Evolutionary conservation across 2,888 invertebrate species (phyloP), one percentile per base, ranked within the genome.

Genomic region (Chironomus tentans): DNA sequence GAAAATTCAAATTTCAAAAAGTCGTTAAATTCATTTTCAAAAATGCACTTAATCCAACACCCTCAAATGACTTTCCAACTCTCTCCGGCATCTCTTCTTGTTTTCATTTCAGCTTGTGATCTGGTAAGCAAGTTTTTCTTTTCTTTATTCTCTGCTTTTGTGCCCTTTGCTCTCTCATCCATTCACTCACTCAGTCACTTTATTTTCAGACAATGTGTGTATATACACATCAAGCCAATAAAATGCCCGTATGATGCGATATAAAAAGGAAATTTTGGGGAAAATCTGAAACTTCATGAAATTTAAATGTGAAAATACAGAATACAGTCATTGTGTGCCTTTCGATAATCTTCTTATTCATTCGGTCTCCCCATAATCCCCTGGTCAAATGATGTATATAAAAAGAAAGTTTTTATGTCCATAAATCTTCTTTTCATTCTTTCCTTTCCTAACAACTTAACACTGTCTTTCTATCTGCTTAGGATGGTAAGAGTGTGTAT

Each of bases 241-340:
- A 56, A 56, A 56, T 56, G 56, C 15, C 56, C 56, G 18, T 56
- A 18, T 56, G 56, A 56, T 56, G 56, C n/a, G 56, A 56, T 18
- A 56, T 18, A 38, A 56, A 18, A 56, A 56, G 5, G n/a, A 18
- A 56, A 15, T 15, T 18, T n/a, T 18, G 18, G 38, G 38, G 56
- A 18, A 56, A 56, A 18, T 56, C 56, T 56, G 15, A 56, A 50
- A 46, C 72, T 72, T 72, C 72, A 62, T 72, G 62, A 72, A 72
- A 72, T 72, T 72, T 72, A 72, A 72, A 72, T 70, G 70, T 48
- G n/a, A 65, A 65, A 24, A 21, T 22, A 21, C 62, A 22, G 18
- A 22, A 65, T 21, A 21, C 62, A 65, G 18, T 4, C 10, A 15
- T 50, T 56, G 56, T 56, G 65, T 13, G 65, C 22, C 65, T 10